Evolutionary conservation across 92 coral and sea anemone genomes (phyloP).

Genomic region (Isaurus tuberculatus): DNA sequence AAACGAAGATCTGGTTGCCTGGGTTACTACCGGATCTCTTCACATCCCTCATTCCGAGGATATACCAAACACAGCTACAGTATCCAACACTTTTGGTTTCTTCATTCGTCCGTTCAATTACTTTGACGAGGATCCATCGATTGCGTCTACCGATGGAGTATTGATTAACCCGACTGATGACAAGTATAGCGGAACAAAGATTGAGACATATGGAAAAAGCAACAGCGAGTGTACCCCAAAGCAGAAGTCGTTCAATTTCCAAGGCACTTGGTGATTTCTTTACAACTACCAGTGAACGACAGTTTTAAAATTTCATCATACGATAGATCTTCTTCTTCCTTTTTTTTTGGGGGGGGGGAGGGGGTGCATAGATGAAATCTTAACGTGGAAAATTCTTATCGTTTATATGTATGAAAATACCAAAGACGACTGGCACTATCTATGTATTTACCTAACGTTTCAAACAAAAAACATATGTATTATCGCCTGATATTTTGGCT

Average conservation of each 20-base stretch:
- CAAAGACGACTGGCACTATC: too few relatives aligned
- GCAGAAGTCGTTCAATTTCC: slow-evolving; percentile 43
- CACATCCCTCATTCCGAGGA: slow-evolving; percentile 74
- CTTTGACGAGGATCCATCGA: slow-evolving; percentile 74
- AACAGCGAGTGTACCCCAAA: slow-evolving; percentile 55
- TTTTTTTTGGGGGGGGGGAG: too few relatives aligned
- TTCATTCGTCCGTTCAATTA: slow-evolving; percentile 66
- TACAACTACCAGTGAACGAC: too few relatives aligned
- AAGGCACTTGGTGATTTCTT: slow-evolving; percentile 56
- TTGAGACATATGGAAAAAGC: slow-evolving; percentile 59
- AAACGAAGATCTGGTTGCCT: slow-evolving; percentile 68
- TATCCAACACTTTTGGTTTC: slow-evolving; percentile 60
- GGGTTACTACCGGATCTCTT: slow-evolving; percentile 63
- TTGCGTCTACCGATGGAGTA: slow-evolving; percentile 62
- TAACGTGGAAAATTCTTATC: too few relatives aligned
- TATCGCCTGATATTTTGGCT: too few relatives aligned
- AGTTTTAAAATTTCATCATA: too few relatives aligned
- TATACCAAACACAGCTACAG: slow-evolving; percentile 63
- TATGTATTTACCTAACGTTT: too few relatives aligned
- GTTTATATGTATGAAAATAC: too few relatives aligned
- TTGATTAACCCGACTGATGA: slow-evolving; percentile 50
- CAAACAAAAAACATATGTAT: too few relatives aligned
- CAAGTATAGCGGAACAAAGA: slow-evolving; percentile 38
- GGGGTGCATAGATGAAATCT: too few relatives aligned
- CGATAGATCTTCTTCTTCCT: too few relatives aligned